A percentile compares a stretch with the other conserved stretches of the same genome.
Conservation (phyloP, 2,113 vertebrate species). For the Trematomus loennbergii region DNA sequence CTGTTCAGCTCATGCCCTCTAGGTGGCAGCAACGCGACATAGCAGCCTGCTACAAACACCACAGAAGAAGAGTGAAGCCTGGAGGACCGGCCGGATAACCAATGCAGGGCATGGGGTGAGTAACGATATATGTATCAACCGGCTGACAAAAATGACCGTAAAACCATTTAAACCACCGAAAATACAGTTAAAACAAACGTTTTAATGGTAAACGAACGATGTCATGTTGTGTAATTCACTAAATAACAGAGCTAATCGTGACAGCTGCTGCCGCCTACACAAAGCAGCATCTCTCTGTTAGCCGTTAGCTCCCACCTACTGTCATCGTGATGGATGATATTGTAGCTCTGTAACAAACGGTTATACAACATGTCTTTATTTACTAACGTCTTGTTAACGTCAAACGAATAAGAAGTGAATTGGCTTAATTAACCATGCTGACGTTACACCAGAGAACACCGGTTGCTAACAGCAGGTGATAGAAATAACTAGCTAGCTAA, state of each 20-base stretch:
- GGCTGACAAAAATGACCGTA: rapidly evolving
- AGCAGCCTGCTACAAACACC: not conserved
- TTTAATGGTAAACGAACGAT: not conserved
- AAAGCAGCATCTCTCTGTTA: constrained; percentile 49
- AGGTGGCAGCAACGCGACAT: constrained; percentile 25
- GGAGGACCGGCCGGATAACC: not conserved
- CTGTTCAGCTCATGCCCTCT: not conserved
- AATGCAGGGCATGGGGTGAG: constrained; percentile 66
- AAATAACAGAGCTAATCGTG: not conserved
- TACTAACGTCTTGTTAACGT: not conserved
- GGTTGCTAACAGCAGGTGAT: constrained; percentile 1
- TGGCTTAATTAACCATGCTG: not conserved
- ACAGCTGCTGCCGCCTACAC: constrained; percentile 67
- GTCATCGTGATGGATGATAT: not conserved
- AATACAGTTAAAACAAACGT: rapidly evolving
- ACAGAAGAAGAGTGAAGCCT: constrained; percentile 32
- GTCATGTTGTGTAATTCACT: not conserved
- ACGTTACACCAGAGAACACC: not conserved
- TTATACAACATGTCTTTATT: not conserved
- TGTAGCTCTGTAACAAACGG: not conserved
- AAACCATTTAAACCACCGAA: not conserved
- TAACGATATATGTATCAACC: not conserved
- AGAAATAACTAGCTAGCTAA: constrained; percentile 30
- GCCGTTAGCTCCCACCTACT: constrained; percentile 47
- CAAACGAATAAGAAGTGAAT: not conserved